Conservation (phyloP, 2,888 invertebrate genomes). For the Heterodera filipjevi region DNA sequence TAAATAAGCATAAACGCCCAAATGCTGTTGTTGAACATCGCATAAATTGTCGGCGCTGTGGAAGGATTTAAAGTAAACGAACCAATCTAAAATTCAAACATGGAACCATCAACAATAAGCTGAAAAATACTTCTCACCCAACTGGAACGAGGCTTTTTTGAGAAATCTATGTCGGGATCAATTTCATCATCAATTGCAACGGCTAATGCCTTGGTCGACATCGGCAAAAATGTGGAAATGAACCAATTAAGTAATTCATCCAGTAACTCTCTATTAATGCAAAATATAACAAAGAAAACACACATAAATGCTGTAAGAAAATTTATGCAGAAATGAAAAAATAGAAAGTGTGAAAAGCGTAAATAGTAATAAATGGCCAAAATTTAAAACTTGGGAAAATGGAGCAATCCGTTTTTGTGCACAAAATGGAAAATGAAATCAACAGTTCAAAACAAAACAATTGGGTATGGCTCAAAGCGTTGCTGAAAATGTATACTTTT, state of each 20-base stretch:
- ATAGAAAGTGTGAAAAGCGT: too few relatives aligned
- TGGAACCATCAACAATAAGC: not conserved
- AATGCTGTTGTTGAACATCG: constrained; percentile 16
- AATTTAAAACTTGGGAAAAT: too few relatives aligned
- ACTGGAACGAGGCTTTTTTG: not conserved
- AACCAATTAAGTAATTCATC: too few relatives aligned
- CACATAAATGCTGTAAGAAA: too few relatives aligned
- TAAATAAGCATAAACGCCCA: constrained; percentile 15
- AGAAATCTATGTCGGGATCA: not conserved
- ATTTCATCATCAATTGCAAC: not conserved
- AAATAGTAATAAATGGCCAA: too few relatives aligned
- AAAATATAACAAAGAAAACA: too few relatives aligned
- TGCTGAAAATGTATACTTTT: not conserved
- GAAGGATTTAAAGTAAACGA: not conserved
- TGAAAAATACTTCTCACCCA: not conserved
- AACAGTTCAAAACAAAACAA: not conserved
- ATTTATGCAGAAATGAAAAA: too few relatives aligned
- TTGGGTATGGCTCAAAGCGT: not conserved
- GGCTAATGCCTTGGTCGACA: not conserved
- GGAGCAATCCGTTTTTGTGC: too few relatives aligned
- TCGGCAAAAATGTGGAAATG: not conserved
- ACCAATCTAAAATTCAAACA: not conserved
- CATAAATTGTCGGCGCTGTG: constrained; percentile 25
- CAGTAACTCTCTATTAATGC: too few relatives aligned
- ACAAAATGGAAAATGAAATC: not conserved